Base-by-base conservation (phyloP, 2,797 vertebrate species). In the Galaxias olidus region DNA sequence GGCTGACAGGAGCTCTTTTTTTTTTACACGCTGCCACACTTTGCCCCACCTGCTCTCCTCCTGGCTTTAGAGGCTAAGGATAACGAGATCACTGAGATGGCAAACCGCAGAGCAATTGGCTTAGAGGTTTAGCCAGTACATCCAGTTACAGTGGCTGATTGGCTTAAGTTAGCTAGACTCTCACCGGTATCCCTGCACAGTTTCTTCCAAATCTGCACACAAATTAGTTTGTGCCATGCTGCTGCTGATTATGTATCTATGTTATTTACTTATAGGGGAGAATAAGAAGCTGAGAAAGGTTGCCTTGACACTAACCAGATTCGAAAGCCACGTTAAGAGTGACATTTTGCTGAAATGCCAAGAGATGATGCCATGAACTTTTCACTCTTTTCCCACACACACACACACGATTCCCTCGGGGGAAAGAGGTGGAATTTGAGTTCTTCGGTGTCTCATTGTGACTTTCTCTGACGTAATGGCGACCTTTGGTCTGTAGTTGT, bases 21-120 rank as follows among this genome's bases (percentile, higher is more conserved):
- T 6, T 30, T 30, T 30, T 2, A 30, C 30, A 30, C 30, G 30
- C 30, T 30, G 30, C 6, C 30, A 30, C 30, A 30, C 30, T 30
- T 30, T 30, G 30, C 30, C 30, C 30, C 30, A 30, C 30, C 30
- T 30, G 30, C 30, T 30, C 30, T 6, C 30, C 30, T 30, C 30
- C 30, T 30, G 30, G 30, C 30, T 30, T 30, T 6, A 30, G 50
- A 40, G 15, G 63, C 54, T 66, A 46, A 59, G 44, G 71, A 73
- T 81, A 83, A 88, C 84, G 65, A 70, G 65, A 82, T 83, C 79
- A 64, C 54, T 43, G 45, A 52, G 72, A 73, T 63, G 15, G 48
- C 71, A 79, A 78, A 66, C 63, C 71, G 66, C 57, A 71, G 66
- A 65, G 75, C 60, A 77, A 86, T 82, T 84, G 63, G 68, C 79